Evolutionary conservation across 2,113 vertebrate genomes (phyloP).

Genomic region (Puntigrus tetrazona): DNA sequence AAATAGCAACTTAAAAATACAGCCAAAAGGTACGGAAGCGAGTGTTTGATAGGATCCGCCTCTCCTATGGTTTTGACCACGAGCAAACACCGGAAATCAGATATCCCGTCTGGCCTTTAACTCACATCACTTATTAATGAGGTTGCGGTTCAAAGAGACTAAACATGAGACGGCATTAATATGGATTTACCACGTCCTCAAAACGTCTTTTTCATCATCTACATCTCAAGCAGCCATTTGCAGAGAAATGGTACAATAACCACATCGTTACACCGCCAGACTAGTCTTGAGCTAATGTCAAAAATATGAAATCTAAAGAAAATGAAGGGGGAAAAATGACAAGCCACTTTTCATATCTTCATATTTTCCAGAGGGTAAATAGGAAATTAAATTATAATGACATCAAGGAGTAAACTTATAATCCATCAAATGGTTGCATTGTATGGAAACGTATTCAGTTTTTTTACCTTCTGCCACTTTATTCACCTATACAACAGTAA

Average conservation of each 20-base stretch:
- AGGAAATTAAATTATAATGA: background rate
- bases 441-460: background rate
- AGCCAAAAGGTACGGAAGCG: background rate
- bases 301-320: constrained; percentile 25
- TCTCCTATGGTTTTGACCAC: background rate
- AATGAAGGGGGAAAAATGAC: background rate
- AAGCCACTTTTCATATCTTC: constrained; percentile 31
- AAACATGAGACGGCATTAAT: constrained; percentile 45
- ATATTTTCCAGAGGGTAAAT: constrained; percentile 46
- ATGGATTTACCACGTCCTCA: constrained; percentile 48
- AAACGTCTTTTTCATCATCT: constrained; percentile 35
- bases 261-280: constrained; percentile 43
- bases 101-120: constrained; percentile 37
- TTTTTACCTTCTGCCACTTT: background rate
- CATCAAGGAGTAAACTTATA: background rate
- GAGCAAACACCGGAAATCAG: constrained; percentile 34
- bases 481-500: background rate
- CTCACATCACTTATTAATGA: constrained; percentile 42
- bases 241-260: constrained; percentile 34
- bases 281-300: constrained; percentile 19
- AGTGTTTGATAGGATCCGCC: background rate
- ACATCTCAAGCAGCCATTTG: constrained; percentile 19
- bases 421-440: background rate
- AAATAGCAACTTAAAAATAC: background rate
- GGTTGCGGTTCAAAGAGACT: constrained; percentile 27